A percentile compares a stretch with the other conserved stretches of the same genome.
These are phyloP conservation scores for Anser cygnoides DNA, from an alignment of 2,113 vertebrate genomes.

Conservation along the genomic window DNA sequence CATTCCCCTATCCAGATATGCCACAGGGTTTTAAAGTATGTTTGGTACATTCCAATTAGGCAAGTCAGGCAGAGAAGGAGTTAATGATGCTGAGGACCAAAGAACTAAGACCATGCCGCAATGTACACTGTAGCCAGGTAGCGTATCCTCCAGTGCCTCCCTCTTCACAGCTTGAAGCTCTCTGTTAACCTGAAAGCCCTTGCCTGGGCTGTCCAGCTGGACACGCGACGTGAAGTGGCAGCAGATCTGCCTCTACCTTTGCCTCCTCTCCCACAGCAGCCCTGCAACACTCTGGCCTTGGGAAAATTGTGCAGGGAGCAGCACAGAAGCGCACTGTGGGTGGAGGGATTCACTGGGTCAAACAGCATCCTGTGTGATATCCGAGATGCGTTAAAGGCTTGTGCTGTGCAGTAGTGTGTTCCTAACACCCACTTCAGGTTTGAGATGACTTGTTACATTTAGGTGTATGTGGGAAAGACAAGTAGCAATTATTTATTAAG, in stretches of 20 bases:
- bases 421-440: background rate
- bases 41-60: background rate
- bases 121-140: background rate
- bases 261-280: background rate
- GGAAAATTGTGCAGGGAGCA: background rate
- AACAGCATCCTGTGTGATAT: background rate
- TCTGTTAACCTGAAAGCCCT: background rate
- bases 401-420: background rate
- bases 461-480: background rate
- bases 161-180: background rate
- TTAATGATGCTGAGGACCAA: background rate
- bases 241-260: background rate
- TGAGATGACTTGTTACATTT: background rate
- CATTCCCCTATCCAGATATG: background rate
- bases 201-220: background rate
- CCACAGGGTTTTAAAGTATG: background rate
- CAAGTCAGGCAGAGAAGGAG: background rate
- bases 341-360: rapidly evolving
- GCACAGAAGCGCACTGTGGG: background rate
- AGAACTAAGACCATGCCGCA: background rate
- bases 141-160: background rate
- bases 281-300: background rate
- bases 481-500: background rate
- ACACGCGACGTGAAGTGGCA: rapidly evolving
- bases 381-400: background rate